A percentile compares a stretch with the other conserved stretches of the same genome.
Evolutionary conservation across 64 coral and sea anemone genomes (phyloP).

Genomic region (Dendrophyllia cribrosa): DNA sequence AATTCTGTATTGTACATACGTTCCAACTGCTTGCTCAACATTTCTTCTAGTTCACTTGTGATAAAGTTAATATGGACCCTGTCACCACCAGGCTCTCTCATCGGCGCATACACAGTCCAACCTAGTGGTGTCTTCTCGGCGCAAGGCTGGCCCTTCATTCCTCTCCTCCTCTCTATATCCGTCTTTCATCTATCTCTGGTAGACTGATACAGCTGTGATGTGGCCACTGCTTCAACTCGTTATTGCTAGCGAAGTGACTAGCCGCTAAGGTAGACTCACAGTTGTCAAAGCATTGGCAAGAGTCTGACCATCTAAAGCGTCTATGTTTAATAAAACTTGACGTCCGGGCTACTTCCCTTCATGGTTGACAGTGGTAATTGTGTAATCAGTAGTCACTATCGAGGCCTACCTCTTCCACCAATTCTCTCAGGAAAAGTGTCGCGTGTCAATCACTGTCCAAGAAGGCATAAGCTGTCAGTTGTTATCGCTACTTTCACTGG

Average conservation of each 20-base stretch:
- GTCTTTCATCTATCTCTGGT: slow-evolving; percentile 55
- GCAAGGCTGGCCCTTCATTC: slow-evolving; percentile 50
- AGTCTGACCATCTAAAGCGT: slow-evolving; percentile 20
- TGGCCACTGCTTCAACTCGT: slow-evolving; percentile 70
- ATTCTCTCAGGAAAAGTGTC: too few relatives aligned
- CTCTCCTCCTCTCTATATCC: slow-evolving; percentile 44
- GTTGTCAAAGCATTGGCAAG: slow-evolving; percentile 73
- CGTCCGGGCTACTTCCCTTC: not conserved
- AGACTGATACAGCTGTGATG: slow-evolving; percentile 60
- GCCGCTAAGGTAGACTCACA: not conserved
- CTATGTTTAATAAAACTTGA: slow-evolving; percentile 59
- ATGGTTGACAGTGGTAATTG: slow-evolving; percentile 19
- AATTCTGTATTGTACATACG: slow-evolving; percentile 38
- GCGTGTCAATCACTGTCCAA: too few relatives aligned
- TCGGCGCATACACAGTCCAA: slow-evolving; percentile 76
- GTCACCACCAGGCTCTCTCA: slow-evolving; percentile 19
- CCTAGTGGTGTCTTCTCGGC: slow-evolving; percentile 7
- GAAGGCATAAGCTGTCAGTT: too few relatives aligned
- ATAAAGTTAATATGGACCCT: slow-evolving; percentile 33
- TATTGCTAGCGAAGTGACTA: slow-evolving; percentile 17
- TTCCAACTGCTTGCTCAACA: slow-evolving; percentile 11
- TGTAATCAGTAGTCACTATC: not conserved
- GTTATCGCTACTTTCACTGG: too few relatives aligned
- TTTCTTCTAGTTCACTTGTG: not conserved
- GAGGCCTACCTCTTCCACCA: too few relatives aligned